These are phyloP conservation scores for Chunga burmeisteri DNA, from an alignment of 2,113 vertebrate genomes.

Conservation along the genomic window DNA sequence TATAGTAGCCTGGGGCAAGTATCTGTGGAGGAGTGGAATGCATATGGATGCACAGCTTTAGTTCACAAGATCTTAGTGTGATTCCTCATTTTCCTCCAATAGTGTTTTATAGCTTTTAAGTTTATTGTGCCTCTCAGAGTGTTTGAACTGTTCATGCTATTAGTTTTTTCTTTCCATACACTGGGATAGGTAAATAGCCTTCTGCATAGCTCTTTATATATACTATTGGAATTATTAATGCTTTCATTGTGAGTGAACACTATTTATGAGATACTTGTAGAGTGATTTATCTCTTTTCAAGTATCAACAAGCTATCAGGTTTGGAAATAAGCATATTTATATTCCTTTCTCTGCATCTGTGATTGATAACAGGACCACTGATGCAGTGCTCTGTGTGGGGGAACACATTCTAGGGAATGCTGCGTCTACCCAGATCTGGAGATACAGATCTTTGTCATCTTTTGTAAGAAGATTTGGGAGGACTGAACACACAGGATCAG, in stretches of 20 bases:
- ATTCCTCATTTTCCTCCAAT: not conserved
- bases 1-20: not conserved
- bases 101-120: not conserved
- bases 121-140: not conserved
- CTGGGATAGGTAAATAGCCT: not conserved
- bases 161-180: not conserved
- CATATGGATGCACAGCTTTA: not conserved
- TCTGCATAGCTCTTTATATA: not conserved
- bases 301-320: constrained; percentile 16
- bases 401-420: constrained; percentile 21
- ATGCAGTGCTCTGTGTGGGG: not conserved
- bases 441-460: constrained; percentile 29
- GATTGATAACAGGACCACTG: constrained; percentile 8
- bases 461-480: constrained; percentile 1
- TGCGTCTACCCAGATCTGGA: constrained; percentile 27
- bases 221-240: not conserved
- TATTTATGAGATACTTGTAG: not conserved
- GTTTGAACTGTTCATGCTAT: not conserved
- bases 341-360: not conserved
- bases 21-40: not conserved
- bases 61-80: not conserved
- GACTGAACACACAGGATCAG: not conserved
- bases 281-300: constrained; percentile 45
- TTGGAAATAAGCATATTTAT: constrained; percentile 21
- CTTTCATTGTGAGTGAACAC: not conserved